Conservation (phyloP, 2,797 vertebrate species). For the Acrocephalus scirpaceus region DNA sequence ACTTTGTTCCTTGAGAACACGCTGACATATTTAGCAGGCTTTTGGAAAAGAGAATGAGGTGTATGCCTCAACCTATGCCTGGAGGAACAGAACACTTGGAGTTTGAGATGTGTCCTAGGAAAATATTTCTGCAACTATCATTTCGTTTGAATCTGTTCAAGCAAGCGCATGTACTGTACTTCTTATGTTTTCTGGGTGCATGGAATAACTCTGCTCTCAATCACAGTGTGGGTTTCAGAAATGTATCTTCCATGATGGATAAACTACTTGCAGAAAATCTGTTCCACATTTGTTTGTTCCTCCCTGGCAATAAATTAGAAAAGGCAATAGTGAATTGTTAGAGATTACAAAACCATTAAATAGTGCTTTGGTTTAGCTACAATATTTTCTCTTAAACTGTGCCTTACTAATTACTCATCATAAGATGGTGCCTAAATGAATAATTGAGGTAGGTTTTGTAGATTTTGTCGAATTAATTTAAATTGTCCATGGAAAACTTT, state of each 20-base stretch:
- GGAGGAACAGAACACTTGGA: neutral
- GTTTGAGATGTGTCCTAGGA: neutral
- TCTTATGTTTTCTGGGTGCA: neutral
- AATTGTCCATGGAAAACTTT: neutral
- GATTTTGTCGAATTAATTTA: neutral
- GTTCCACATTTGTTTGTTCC: neutral
- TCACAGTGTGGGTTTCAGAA: neutral
- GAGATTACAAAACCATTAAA: neutral
- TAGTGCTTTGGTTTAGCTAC: neutral
- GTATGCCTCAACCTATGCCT: neutral
- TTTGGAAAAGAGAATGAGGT: neutral
- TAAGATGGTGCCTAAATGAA: neutral
- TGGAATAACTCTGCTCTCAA: neutral
- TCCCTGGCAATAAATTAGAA: conserved; percentile 17
- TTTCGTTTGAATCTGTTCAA: neutral
- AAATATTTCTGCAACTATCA: neutral
- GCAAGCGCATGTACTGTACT: accelerated
- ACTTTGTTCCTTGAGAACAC: neutral
- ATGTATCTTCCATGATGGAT: neutral
- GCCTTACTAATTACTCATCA: neutral
- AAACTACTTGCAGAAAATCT: conserved; percentile 23
- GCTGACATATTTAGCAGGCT: neutral
- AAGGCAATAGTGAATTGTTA: neutral
- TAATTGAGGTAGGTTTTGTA: neutral
- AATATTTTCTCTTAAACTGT: neutral